Percentiles rank a stretch among this genome's conserved stretches.
These are phyloP conservation scores for Hoplodrina blanda DNA, from an alignment of 2,888 invertebrate genomes.

Conservation along the genomic window DNA sequence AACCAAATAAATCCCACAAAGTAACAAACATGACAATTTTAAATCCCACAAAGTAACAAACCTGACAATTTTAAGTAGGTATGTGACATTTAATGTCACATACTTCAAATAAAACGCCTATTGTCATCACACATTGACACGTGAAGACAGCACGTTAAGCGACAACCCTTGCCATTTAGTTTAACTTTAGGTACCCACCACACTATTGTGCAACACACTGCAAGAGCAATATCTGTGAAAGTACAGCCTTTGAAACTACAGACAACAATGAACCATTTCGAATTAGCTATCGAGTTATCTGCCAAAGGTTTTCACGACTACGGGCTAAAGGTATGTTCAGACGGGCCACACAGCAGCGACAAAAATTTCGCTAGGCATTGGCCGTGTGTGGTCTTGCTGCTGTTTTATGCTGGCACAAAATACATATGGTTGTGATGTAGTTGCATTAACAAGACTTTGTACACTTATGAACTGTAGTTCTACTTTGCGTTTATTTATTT, in stretches of 20 bases:
- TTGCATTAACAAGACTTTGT: neutral
- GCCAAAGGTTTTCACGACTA: slow-evolving; percentile 81
- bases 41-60: slow-evolving; percentile 4
- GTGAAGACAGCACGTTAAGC: slow-evolving; percentile 38
- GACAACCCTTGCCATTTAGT: slow-evolving; percentile 66
- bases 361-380: neutral
- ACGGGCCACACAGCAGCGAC: neutral
- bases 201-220: slow-evolving; percentile 82
- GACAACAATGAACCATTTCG: slow-evolving; percentile 89
- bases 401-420: neutral
- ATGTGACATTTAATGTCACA: slow-evolving; percentile 17
- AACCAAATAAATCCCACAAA: slow-evolving; percentile 8
- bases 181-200: slow-evolving; percentile 63
- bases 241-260: slow-evolving; percentile 85
- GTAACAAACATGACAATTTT: slow-evolving; percentile 16
- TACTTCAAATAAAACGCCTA: slow-evolving; percentile 48
- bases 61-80: slow-evolving; percentile 3
- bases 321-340: slow-evolving; percentile 26
- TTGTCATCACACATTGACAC: slow-evolving; percentile 45
- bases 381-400: neutral
- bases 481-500: no score
- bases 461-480: neutral
- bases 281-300: slow-evolving; percentile 89
- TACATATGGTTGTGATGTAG: neutral
- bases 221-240: slow-evolving; percentile 82